Base-by-base conservation (phyloP, 2,888 invertebrate genomes). In the Malacosoma neustria region DNA sequence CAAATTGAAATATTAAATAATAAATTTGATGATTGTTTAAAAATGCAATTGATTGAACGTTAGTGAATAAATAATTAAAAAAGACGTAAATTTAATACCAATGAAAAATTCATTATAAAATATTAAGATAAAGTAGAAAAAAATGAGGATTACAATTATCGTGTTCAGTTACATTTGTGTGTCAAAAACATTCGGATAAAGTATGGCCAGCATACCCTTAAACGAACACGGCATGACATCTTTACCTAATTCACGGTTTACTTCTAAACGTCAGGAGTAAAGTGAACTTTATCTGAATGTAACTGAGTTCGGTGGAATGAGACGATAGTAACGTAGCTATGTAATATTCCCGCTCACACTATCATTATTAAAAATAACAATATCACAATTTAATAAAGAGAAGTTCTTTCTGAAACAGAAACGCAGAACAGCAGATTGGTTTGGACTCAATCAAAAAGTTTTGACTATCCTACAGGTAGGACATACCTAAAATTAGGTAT, bases 181-280 rank as follows among this genome's bases (percentile, higher is more conserved):
- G 22, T 22, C 41, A 37, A 29, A 31, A 35, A 38, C 45, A 45
- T 56, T 65, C 69, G 66, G 61, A 57, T 46, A 43, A 42, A 62
- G 61, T 74, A 80, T 66, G 74, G 36, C 77, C 71, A 3, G 80
- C 82, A 73, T 73, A 72, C 65, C 58, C 46, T 44, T 51, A 58
- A 51, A 61, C 59, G 69, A 73, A 60, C 44, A 30, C 33, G 38
- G 35, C 37, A 13, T 36, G 55, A 15, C 15, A 1, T 11, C n/a
- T 13, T 30, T 32, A 33, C 9, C 11, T 15, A 13, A 11, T 72
- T 73, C 62, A 61, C 36, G 43, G 45, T 49, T 53, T 61, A 22
- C 68, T 81, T 79, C 61, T 45, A 30, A 32, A 13, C 14, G 35
- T 6, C 42, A 54, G 54, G 77, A 75, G 72, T 63, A 61, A 61